These are phyloP conservation scores for Lithophane leautieri DNA, from an alignment of 2,888 invertebrate genomes.

Conservation along the genomic window DNA sequence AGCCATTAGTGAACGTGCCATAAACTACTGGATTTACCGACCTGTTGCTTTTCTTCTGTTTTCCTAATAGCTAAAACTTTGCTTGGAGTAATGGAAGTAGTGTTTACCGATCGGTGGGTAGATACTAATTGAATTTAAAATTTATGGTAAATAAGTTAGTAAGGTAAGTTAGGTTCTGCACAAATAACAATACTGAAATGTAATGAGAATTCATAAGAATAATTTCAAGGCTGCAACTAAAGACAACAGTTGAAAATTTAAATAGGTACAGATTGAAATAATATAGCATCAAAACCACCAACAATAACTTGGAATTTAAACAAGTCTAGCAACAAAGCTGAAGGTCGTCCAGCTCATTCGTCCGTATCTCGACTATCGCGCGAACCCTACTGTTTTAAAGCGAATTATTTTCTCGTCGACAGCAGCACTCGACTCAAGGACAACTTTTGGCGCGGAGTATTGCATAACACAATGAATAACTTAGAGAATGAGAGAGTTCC, in stretches of 20 bases:
- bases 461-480: constrained; percentile 51
- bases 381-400: constrained; percentile 25
- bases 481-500: constrained; percentile 14
- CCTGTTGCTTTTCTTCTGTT: constrained; percentile 57
- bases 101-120: constrained; percentile 29
- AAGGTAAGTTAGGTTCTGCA: neutral
- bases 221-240: neutral
- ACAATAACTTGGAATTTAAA: neutral
- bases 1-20: constrained; percentile 49
- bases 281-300: neutral
- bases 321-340: neutral
- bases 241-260: neutral
- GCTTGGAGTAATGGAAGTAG: constrained; percentile 13
- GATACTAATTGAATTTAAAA: constrained; percentile 7
- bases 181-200: neutral
- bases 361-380: constrained; percentile 8
- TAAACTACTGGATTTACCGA: constrained; percentile 55
- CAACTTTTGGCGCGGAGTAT: constrained; percentile 23
- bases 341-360: constrained; percentile 22
- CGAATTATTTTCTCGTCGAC: constrained; percentile 35
- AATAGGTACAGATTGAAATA: constrained; percentile 5
- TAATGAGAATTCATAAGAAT: neutral
- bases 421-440: constrained; percentile 21
- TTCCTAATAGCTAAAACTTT: constrained; percentile 29
- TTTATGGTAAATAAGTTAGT: neutral